A percentile compares a stretch with the other conserved stretches of the same genome.
Evolutionary conservation across 2,797 vertebrate genomes (phyloP).

Genomic region (Danio albolineatus): DNA sequence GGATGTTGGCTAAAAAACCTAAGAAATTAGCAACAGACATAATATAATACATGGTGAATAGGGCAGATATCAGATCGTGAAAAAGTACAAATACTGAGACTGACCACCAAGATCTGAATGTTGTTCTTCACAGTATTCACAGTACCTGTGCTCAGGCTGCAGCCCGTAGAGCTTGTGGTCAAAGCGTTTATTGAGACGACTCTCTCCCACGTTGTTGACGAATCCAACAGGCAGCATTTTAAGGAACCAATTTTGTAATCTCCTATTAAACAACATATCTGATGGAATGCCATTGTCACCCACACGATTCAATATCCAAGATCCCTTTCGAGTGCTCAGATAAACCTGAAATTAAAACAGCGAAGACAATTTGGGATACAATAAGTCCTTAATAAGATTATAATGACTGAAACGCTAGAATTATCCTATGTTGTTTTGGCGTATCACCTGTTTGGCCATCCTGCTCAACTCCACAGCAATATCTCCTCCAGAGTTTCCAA

Average conservation of each 20-base stretch:
- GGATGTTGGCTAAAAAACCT: slow-evolving; percentile 81
- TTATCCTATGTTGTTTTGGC: neutral
- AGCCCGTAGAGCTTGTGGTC: slow-evolving; percentile 80
- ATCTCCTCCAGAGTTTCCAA: slow-evolving; percentile 84
- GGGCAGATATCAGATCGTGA: too few species aligned
- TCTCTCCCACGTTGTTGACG: slow-evolving; percentile 64
- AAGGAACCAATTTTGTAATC: fast-evolving
- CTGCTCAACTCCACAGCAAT: slow-evolving; percentile 79
- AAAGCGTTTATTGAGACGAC: slow-evolving; percentile 70
- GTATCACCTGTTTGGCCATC: slow-evolving; percentile 74
- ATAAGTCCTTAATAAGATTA: neutral
- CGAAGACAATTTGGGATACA: neutral
- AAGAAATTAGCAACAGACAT: slow-evolving; percentile 16
- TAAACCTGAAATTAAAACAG: slow-evolving; percentile 71
- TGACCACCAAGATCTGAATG: neutral
- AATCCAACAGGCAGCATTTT: slow-evolving; percentile 63
- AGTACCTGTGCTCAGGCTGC: slow-evolving; percentile 90
- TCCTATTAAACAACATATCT: slow-evolving; percentile 69
- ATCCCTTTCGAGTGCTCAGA: slow-evolving; percentile 82
- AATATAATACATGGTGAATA: neutral
- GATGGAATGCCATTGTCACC: slow-evolving; percentile 70
- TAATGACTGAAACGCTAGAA: neutral
- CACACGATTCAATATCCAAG: slow-evolving; percentile 81
- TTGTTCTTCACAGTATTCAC: neutral
- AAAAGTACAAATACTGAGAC: neutral